phyloP scores from a whole-genome alignment of 1,140 invertebrate species.

The Chelonus insularis region DNA sequence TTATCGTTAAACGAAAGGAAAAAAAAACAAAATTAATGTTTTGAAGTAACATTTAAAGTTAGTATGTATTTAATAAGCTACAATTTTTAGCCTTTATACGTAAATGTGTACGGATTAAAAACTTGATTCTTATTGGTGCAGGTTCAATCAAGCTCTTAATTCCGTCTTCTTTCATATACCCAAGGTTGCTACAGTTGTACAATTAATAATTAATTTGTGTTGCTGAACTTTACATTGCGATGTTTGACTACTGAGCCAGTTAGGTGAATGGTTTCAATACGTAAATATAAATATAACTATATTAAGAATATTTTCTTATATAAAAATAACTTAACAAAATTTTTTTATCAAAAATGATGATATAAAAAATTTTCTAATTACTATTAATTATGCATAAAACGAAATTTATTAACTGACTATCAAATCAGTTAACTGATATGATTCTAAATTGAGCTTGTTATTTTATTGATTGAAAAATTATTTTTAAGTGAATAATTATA shows the following conservation, averaged over 20 bases:
- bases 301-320: neutral
- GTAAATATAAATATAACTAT: neutral
- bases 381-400: too few species aligned
- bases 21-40: neutral
- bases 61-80: neutral
- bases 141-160: neutral
- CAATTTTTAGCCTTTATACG: neutral
- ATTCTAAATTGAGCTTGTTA: too few species aligned
- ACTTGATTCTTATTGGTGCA: constrained; percentile 3
- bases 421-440: too few species aligned
- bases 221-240: neutral
- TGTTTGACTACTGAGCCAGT: constrained; percentile 16
- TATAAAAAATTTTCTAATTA: too few species aligned
- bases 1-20: neutral
- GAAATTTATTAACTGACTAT: too few species aligned
- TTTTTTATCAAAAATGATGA: too few species aligned
- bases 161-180: neutral
- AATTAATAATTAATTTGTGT: neutral
- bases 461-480: too few species aligned
- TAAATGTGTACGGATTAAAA: neutral
- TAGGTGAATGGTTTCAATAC: neutral
- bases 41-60: constrained; percentile 5
- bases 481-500: too few species aligned
- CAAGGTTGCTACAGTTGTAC: neutral
- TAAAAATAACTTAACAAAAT: neutral